These are phyloP conservation scores for Bombyx mori DNA, from an alignment of 1,140 invertebrate species.

Conservation along the genomic window ASM3026992v2 NC_085111.1:18843501-18844000, in stretches of 20 bases:
- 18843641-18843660: slow-evolving; percentile 63
- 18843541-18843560: slow-evolving; percentile 76
- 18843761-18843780: background rate
- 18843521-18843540: slow-evolving; percentile 72
- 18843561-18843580: slow-evolving; percentile 44
- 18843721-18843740: slow-evolving; percentile 5
- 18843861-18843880: too few species aligned
- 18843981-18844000: too few species aligned
- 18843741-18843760: slow-evolving; percentile 20
- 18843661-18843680: slow-evolving; percentile 22
- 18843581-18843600: slow-evolving; percentile 77
- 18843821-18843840: background rate
- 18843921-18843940: too few species aligned
- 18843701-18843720: slow-evolving; percentile 6
- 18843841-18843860: too few species aligned
- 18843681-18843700: background rate
- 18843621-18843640: slow-evolving; percentile 77
- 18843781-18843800: slow-evolving; percentile 1
- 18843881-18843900: too few species aligned
- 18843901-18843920: too few species aligned
- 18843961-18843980: too few species aligned
- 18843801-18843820: background rate
- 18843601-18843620: slow-evolving; percentile 80
- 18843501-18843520: slow-evolving; percentile 74
- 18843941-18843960: too few species aligned